These are phyloP conservation scores for Sarcophaga variegata DNA, from an alignment of 2,888 invertebrate genomes.

Conservation along the genomic window DNA sequence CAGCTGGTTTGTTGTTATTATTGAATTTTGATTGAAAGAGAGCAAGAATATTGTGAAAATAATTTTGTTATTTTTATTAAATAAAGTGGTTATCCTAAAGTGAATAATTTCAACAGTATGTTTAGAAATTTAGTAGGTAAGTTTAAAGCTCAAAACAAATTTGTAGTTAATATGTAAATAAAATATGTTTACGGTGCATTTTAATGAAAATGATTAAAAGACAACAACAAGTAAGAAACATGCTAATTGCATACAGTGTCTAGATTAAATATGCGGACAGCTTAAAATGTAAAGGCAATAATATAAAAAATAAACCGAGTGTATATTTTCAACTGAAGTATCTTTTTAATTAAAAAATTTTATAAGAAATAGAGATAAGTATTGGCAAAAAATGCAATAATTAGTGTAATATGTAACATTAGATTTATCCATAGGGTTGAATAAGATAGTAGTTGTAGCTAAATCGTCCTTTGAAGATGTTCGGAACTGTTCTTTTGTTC, in stretches of 20 bases:
- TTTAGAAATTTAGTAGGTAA: neutral
- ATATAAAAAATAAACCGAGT: no score
- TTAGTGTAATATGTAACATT: neutral
- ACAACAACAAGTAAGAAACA: neutral
- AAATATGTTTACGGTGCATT: neutral
- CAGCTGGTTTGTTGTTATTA: no score
- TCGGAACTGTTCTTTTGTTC: no score
- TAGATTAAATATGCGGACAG: no score
- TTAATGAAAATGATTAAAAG: neutral
- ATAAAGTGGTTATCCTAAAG: neutral
- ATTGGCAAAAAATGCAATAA: no score
- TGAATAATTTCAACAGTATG: neutral
- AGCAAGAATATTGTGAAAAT: neutral
- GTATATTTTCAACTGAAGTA: no score
- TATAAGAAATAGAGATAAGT: no score
- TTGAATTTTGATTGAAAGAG: neutral
- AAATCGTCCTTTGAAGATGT: no score
- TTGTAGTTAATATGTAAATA: neutral
- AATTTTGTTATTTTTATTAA: neutral
- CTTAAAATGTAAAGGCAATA: no score
- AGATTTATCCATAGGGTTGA: neutral
- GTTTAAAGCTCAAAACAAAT: neutral
- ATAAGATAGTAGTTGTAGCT: no score
- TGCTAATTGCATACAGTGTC: no score
- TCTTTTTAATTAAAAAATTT: no score